phyloP scores from a whole-genome alignment of 2,888 invertebrate species.

The Erebia aethiops region DNA sequence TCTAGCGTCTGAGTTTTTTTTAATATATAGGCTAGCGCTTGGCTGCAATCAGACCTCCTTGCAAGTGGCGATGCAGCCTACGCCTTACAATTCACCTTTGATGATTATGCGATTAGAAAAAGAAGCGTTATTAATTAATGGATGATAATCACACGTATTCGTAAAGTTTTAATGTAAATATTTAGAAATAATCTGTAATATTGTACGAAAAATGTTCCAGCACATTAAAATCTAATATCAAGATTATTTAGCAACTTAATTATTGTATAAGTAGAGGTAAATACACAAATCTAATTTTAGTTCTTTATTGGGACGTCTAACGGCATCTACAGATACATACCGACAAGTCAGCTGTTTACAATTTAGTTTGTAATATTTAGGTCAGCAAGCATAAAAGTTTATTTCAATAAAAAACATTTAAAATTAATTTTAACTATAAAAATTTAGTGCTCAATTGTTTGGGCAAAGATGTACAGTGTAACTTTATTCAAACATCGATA shows the following conservation, averaged over 20 bases:
- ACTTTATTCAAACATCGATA: too few species aligned
- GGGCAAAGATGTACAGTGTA: too few species aligned
- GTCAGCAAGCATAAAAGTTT: too few species aligned
- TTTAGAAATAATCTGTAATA: not conserved
- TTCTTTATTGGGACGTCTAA: slow-evolving; percentile 24
- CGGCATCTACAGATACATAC: not conserved
- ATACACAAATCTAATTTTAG: slow-evolving; percentile 25
- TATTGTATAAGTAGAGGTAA: slow-evolving; percentile 33
- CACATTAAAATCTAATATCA: slow-evolving; percentile 21
- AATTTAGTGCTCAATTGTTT: too few species aligned
- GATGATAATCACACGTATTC: not conserved
- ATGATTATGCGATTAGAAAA: too few species aligned
- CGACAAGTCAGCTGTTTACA: not conserved
- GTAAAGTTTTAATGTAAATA: slow-evolving; percentile 5
- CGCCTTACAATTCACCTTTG: too few species aligned
- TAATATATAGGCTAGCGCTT: too few species aligned
- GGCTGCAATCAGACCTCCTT: too few species aligned
- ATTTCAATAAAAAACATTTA: too few species aligned
- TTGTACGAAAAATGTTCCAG: not conserved
- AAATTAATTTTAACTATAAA: too few species aligned
- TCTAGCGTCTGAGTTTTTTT: too few species aligned
- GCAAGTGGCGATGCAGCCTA: too few species aligned
- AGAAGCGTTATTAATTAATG: not conserved
- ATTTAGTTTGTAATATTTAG: not conserved
- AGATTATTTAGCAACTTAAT: slow-evolving; percentile 19